A percentile compares a stretch with the other conserved stretches of the same genome.
Evolutionary conservation across 2,113 vertebrate species (phyloP).

Genomic region (Tupaia tana): DNA sequence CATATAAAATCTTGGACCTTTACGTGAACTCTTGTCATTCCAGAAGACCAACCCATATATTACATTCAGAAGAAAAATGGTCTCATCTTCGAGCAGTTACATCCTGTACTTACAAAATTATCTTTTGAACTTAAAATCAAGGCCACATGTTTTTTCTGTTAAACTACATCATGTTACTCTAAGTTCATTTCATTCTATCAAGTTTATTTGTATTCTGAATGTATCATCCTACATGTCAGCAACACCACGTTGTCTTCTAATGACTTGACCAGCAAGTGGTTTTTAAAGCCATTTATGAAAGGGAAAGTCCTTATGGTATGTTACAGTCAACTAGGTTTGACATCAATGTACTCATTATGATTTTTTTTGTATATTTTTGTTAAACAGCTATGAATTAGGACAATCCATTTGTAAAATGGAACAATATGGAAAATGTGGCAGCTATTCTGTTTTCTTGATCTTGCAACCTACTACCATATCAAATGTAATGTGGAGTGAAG

Average conservation of each 20-base stretch:
- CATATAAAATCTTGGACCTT: constrained; percentile 69
- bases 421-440: constrained; percentile 32
- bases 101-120: constrained; percentile 74
- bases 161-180: constrained; percentile 43
- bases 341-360: background rate
- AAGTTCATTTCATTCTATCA: constrained; percentile 45
- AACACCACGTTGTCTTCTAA: background rate
- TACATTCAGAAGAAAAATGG: constrained; percentile 68
- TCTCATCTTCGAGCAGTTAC: constrained; percentile 69
- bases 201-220: constrained; percentile 5
- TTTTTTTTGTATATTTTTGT: background rate
- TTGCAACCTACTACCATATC: background rate
- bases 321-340: background rate
- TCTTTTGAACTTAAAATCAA: constrained; percentile 74
- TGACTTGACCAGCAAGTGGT: background rate
- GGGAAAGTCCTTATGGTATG: background rate
- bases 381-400: constrained; percentile 31
- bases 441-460: background rate
- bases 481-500: background rate
- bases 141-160: constrained; percentile 70
- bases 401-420: background rate
- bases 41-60: constrained; percentile 72
- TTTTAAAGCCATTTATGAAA: background rate
- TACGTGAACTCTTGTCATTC: constrained; percentile 67
- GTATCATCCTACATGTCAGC: background rate